These are phyloP conservation scores for Xenopus borealis DNA, from an alignment of 2,113 vertebrate genomes.

Conservation along the genomic window DNA sequence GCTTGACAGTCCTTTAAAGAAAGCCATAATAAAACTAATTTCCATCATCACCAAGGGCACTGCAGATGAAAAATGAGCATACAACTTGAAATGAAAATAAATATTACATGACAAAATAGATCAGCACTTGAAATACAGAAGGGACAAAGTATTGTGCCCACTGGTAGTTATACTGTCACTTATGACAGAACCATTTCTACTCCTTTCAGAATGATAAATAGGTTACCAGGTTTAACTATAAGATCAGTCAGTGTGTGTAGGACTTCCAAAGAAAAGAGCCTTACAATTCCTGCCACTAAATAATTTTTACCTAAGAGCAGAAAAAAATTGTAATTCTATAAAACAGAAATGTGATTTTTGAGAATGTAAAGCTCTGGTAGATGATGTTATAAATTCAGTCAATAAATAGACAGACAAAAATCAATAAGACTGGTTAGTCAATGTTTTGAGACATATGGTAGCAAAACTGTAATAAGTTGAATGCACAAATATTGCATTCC, in stretches of 20 bases:
- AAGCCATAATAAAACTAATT: constrained; percentile 67
- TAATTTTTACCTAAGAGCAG: constrained; percentile 30
- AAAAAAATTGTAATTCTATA: neutral
- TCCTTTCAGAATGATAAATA: constrained; percentile 69
- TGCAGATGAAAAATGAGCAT: constrained; percentile 66
- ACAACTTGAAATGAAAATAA: constrained; percentile 68
- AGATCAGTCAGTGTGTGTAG: constrained; percentile 41
- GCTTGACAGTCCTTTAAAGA: constrained; percentile 58
- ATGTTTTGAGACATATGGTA: no score
- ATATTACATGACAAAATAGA: constrained; percentile 68
- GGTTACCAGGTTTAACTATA: constrained; percentile 51
- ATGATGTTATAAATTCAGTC: no score
- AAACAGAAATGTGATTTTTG: neutral
- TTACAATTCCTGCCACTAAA: constrained; percentile 42
- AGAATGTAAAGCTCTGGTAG: neutral
- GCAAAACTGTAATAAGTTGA: no score
- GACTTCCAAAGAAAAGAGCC: constrained; percentile 32
- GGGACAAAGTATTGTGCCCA: constrained; percentile 49
- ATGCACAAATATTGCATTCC: no score
- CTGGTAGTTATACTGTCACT: constrained; percentile 49
- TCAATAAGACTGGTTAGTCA: no score
- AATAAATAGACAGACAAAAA: no score
- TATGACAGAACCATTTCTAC: constrained; percentile 62
- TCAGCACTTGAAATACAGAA: constrained; percentile 55
- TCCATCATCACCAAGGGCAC: constrained; percentile 64